Evolutionary conservation across 2,797 vertebrate species (phyloP).

Genomic region (Coilia nasus): DNA sequence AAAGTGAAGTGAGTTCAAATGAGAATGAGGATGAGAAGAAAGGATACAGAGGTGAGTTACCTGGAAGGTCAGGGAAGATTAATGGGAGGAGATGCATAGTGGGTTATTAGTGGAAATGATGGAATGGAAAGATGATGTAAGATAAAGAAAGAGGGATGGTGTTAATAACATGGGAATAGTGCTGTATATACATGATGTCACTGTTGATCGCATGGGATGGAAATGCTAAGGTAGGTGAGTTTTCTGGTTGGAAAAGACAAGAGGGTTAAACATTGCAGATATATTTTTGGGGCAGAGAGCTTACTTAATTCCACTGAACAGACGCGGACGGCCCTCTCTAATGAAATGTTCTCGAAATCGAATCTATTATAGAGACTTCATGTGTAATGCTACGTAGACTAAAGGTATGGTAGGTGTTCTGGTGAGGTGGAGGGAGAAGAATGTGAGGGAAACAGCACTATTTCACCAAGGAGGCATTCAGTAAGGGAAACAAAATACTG

Average conservation of each 20-base stretch:
- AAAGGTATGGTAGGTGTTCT: neutral
- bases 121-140: constrained; percentile 27
- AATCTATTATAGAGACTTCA: no score
- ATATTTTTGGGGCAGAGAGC: neutral
- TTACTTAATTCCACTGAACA: neutral
- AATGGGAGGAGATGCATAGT: neutral
- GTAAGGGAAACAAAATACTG: constrained; percentile 56
- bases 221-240: neutral
- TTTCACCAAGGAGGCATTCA: constrained; percentile 58
- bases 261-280: neutral
- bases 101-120: constrained; percentile 14
- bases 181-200: constrained; percentile 39
- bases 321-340: neutral
- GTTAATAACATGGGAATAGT: constrained; percentile 45
- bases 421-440: constrained; percentile 23
- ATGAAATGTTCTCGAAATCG: neutral
- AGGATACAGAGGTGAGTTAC: neutral
- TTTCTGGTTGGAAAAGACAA: neutral
- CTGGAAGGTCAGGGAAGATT: neutral
- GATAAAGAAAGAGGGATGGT: constrained; percentile 29
- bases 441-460: constrained; percentile 53
- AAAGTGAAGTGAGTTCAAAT: neutral
- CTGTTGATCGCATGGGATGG: neutral
- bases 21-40: neutral
- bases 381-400: neutral